Evolutionary conservation across 2,113 vertebrate species (phyloP).

Genomic region (Daubentonia madagascariensis): DNA sequence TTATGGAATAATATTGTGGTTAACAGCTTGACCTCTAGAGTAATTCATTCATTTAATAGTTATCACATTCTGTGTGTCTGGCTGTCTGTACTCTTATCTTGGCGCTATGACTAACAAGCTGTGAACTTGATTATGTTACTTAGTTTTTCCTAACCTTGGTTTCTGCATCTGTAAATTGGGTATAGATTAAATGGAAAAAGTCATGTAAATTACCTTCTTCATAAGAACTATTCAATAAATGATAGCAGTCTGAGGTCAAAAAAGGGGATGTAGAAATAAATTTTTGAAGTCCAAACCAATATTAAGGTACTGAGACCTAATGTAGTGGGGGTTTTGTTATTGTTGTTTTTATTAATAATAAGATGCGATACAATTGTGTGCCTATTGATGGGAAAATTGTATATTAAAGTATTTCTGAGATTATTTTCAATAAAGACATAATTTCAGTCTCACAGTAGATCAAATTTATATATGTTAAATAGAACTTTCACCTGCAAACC

Average conservation of each 20-base stretch:
- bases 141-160: neutral
- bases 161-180: neutral
- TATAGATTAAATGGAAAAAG: neutral
- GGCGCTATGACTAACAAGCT: neutral
- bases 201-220: neutral
- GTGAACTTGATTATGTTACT: neutral
- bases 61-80: neutral
- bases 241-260: neutral
- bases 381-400: neutral
- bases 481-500: neutral
- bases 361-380: neutral
- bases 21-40: neutral
- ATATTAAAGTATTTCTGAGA: neutral
- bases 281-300: neutral
- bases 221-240: neutral
- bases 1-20: neutral
- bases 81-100: neutral
- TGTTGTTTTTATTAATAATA: neutral
- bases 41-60: conserved; percentile 16
- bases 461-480: neutral
- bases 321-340: neutral
- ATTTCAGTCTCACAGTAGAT: neutral
- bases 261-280: neutral
- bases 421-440: neutral
- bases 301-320: neutral